A percentile compares a stretch with the other conserved stretches of the same genome.
Evolutionary conservation across 2,888 invertebrate genomes (phyloP).

Genomic region (Zeuzera pyrina): DNA sequence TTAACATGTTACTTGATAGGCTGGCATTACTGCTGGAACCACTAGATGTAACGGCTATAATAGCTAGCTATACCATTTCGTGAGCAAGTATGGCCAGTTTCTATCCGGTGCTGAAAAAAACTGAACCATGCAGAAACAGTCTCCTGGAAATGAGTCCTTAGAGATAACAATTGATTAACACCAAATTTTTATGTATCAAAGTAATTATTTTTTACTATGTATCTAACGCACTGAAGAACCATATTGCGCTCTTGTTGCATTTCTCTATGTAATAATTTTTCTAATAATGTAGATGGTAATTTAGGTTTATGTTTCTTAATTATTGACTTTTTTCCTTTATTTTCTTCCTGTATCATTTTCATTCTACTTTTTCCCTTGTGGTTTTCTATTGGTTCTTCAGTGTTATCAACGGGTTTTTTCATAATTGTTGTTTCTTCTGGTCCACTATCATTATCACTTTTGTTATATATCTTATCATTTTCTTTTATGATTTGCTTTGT

Average conservation of each 20-base stretch:
- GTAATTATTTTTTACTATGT: slow-evolving; percentile 84
- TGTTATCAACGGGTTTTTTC: slow-evolving; percentile 22
- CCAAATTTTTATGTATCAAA: no score
- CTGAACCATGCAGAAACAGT: no score
- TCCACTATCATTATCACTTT: slow-evolving; percentile 51
- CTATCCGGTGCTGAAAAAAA: no score
- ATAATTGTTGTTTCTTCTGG: slow-evolving; percentile 61
- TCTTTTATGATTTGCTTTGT: slow-evolving; percentile 4
- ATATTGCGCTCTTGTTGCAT: slow-evolving; percentile 90
- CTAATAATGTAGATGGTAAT: slow-evolving; percentile 74
- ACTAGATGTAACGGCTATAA: no score
- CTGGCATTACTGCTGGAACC: no score
- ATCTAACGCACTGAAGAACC: slow-evolving; percentile 88
- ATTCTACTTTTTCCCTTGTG: no score
- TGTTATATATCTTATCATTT: slow-evolving; percentile 4
- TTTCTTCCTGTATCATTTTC: slow-evolving; percentile 13
- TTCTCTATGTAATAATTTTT: slow-evolving; percentile 82
- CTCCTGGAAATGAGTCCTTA: no score
- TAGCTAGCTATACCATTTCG: no score
- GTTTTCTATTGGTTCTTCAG: no score
- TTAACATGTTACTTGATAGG: no score
- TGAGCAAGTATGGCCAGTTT: no score
- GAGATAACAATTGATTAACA: no score
- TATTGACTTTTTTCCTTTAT: slow-evolving; percentile 10
- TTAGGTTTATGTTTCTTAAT: slow-evolving; percentile 24